Conservation (phyloP, 2,888 invertebrate species). For the Diaperis boleti region DNA sequence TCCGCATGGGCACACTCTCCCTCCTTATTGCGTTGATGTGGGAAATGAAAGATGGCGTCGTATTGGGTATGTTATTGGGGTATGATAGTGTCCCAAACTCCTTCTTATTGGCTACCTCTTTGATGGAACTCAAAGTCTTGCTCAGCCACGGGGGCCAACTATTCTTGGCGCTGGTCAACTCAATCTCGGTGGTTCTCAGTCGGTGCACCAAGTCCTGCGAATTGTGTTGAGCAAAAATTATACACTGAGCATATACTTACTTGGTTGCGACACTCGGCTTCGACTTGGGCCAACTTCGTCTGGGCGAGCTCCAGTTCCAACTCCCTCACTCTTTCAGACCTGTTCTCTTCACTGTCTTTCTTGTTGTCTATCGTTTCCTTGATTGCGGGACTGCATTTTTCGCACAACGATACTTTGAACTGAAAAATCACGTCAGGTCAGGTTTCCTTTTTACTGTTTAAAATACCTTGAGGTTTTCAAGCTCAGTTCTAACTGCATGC, state of each 20-base stretch:
- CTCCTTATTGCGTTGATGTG: slow-evolving; percentile 65
- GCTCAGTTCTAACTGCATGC: slow-evolving; percentile 73
- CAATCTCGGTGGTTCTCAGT: slow-evolving; percentile 83
- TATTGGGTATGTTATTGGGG: slow-evolving; percentile 48
- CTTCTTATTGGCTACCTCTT: slow-evolving; percentile 77
- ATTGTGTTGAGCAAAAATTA: not conserved
- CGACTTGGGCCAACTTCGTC: slow-evolving; percentile 96
- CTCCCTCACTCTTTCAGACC: slow-evolving; percentile 77
- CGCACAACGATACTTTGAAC: slow-evolving; percentile 71
- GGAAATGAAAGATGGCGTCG: slow-evolving; percentile 63
- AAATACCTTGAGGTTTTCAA: slow-evolving; percentile 75
- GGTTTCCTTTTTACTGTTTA: slow-evolving; percentile 3
- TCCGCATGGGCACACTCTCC: slow-evolving; percentile 66
- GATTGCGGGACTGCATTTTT: slow-evolving; percentile 63
- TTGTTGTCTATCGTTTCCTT: slow-evolving; percentile 41
- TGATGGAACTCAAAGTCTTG: slow-evolving; percentile 86
- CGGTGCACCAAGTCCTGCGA: slow-evolving; percentile 89
- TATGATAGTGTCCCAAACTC: slow-evolving; percentile 63
- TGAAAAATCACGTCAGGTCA: no score
- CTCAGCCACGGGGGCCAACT: slow-evolving; percentile 95
- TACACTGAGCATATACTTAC: slow-evolving; percentile 18
- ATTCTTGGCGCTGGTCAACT: slow-evolving; percentile 77
- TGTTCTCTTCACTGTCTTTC: slow-evolving; percentile 51
- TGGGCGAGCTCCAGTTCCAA: slow-evolving; percentile 96
- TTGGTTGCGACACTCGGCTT: slow-evolving; percentile 96